Base-by-base conservation (phyloP, 1,140 invertebrate genomes). In the Cataglyphis hispanica region DNA sequence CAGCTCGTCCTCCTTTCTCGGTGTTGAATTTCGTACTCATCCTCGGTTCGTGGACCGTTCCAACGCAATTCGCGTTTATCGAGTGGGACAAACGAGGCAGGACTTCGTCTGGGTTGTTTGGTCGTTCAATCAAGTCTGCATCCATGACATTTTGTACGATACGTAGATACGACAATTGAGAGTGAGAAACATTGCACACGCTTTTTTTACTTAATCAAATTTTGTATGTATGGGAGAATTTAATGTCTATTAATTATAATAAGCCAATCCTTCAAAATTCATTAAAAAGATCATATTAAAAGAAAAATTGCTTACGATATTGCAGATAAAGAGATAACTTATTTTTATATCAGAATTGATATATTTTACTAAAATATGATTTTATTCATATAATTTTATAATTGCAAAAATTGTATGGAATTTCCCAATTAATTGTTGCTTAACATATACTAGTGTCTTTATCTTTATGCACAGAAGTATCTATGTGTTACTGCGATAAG, bases 21-120 rank as follows among this genome's bases (percentile, higher is more conserved):
- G 37, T 58, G 86, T 50, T 78, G 80, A 86, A 88, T 89, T 70
- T 69, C 87, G 64, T 67, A 70, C 69, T 86, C 84, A 75, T 74
- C 67, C 87, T 72, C 84, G 84, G 87, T 88, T 69, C 87, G 70
- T 81, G 75, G 76, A 60, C 67, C 69, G 88, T 86, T 88, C 72
- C 87, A 37, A 70, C 76, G 84, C 87, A 66, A 86, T 88, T 88
- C 84, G 27, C 88, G 88, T 89, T 88, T 88, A 88, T 89, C 84
- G 88, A 89, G 86, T 89, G 86, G 81, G 69, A 70, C 80, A 60
- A 69, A 70, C 80, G 74, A 77, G 27, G 43, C 56, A 80, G 67
- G 78, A 83, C 70, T 86, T 88, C 16, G 87, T 87, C 64, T 72
- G 64, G 63, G 43, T 75, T 83, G 67, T 77, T 77, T 74, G 84